phyloP scores from a whole-genome alignment of 2,888 invertebrate genomes.

The Campoletis raptor region DNA sequence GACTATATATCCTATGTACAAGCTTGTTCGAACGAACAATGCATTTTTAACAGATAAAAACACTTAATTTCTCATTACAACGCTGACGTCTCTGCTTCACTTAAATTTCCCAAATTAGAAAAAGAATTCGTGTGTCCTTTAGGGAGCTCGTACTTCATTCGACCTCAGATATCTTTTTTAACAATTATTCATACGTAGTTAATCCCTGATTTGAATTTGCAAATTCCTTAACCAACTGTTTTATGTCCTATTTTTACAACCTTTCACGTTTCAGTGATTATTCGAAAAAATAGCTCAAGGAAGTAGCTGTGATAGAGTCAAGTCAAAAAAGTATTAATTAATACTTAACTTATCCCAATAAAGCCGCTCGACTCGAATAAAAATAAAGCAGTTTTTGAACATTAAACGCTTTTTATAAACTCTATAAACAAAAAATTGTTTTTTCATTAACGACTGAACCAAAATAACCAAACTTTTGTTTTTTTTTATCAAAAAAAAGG shows the following conservation, averaged over 20 bases:
- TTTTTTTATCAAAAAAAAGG: neutral
- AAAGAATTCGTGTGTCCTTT: neutral
- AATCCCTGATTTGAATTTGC: slow-evolving; percentile 16
- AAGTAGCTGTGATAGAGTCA: neutral
- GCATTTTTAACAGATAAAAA: slow-evolving; percentile 50
- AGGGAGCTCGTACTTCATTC: neutral
- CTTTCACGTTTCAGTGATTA: neutral
- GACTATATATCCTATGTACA: slow-evolving; percentile 65
- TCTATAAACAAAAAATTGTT: neutral
- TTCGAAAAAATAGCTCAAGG: neutral
- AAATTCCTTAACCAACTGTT: neutral
- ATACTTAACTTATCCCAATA: neutral
- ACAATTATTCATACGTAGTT: neutral
- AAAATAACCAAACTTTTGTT: neutral
- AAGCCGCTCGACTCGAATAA: neutral
- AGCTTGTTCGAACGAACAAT: slow-evolving; percentile 59
- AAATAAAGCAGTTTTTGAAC: neutral
- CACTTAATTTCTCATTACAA: slow-evolving; percentile 37
- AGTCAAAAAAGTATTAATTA: neutral
- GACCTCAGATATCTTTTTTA: neutral
- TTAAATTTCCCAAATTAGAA: slow-evolving; percentile 16
- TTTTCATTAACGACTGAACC: neutral
- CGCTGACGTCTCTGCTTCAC: slow-evolving; percentile 8
- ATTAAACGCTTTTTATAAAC: neutral
- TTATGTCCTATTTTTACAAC: slow-evolving; percentile 11